Evolutionary conservation across 1,140 invertebrate genomes (phyloP).

Genomic region (Monochamus saltuarius): DNA sequence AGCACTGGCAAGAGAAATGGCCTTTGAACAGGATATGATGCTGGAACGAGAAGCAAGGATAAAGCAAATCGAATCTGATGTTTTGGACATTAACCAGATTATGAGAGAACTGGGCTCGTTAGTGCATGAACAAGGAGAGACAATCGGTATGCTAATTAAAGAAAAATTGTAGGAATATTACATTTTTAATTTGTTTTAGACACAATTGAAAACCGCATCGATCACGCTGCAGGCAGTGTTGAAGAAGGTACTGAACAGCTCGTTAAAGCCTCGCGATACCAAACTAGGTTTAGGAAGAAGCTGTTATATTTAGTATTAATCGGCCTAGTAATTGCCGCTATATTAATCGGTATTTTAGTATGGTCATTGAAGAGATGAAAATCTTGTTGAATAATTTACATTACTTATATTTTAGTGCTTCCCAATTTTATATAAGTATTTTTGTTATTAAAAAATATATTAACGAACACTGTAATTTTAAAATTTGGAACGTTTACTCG

Average conservation of each 20-base stretch:
- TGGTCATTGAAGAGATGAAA: slow-evolving; percentile 53
- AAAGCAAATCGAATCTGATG: slow-evolving; percentile 77
- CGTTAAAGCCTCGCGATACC: slow-evolving; percentile 75
- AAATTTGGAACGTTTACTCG: too few relatives aligned
- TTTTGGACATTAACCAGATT: slow-evolving; percentile 88
- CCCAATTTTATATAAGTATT: too few relatives aligned
- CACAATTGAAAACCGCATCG: slow-evolving; percentile 85
- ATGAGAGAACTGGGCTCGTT: slow-evolving; percentile 84
- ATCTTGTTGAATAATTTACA: too few relatives aligned
- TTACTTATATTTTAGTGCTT: too few relatives aligned
- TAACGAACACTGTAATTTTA: too few relatives aligned
- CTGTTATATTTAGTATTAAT: slow-evolving; percentile 67
- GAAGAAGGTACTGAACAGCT: slow-evolving; percentile 76
- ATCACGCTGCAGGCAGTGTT: slow-evolving; percentile 73
- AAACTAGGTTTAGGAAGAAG: slow-evolving; percentile 70
- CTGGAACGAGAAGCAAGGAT: slow-evolving; percentile 73
- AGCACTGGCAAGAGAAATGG: slow-evolving; percentile 60
- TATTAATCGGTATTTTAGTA: slow-evolving; percentile 66
- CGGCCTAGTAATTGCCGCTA: slow-evolving; percentile 63
- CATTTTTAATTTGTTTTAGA: slow-evolving; percentile 61
- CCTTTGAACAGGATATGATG: slow-evolving; percentile 76
- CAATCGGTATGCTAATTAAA: slow-evolving; percentile 73
- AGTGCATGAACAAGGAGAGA: slow-evolving; percentile 79
- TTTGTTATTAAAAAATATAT: too few relatives aligned
- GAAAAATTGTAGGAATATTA: slow-evolving; percentile 4